phyloP scores from a whole-genome alignment of 1,140 invertebrate species.

The Campodea augens region DNA sequence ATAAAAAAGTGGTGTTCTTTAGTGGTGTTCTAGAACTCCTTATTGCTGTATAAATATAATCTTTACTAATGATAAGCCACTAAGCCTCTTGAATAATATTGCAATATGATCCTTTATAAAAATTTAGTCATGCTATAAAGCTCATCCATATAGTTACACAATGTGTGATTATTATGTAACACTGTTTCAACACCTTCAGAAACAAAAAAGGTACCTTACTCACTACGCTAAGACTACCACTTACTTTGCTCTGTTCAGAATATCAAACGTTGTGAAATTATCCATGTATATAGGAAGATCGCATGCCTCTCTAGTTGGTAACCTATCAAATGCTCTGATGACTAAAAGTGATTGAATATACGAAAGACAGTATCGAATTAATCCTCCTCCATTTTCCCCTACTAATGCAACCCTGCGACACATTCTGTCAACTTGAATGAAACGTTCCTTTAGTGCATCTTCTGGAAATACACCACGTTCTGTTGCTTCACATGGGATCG shows the following conservation, averaged over 20 bases:
- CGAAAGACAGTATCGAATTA: slow-evolving; percentile 68
- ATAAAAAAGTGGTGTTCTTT: no score
- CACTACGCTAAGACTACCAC: no score
- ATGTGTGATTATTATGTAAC: no score
- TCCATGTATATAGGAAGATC: slow-evolving; percentile 46
- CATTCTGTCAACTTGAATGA: slow-evolving; percentile 41
- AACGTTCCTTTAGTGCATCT: slow-evolving; percentile 60
- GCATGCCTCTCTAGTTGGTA: slow-evolving; percentile 44
- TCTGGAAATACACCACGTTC: slow-evolving; percentile 70
- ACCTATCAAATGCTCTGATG: slow-evolving; percentile 38
- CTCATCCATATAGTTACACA: no score
- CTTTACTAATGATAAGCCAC: no score
- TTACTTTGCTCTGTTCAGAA: slow-evolving; percentile 67
- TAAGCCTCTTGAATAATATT: no score
- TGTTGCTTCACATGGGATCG: slow-evolving; percentile 53
- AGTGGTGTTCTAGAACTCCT: no score
- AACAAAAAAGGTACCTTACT: no score
- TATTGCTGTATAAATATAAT: no score
- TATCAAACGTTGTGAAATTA: slow-evolving; percentile 61
- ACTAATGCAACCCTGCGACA: slow-evolving; percentile 55
- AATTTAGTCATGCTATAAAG: no score
- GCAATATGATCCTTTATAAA: no score
- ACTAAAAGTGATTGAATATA: slow-evolving; percentile 62
- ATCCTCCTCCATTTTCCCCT: slow-evolving; percentile 50
- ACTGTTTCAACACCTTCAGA: no score